Conservation (phyloP, 2,797 vertebrate species). For the Schizothorax lantsangensis region DNA sequence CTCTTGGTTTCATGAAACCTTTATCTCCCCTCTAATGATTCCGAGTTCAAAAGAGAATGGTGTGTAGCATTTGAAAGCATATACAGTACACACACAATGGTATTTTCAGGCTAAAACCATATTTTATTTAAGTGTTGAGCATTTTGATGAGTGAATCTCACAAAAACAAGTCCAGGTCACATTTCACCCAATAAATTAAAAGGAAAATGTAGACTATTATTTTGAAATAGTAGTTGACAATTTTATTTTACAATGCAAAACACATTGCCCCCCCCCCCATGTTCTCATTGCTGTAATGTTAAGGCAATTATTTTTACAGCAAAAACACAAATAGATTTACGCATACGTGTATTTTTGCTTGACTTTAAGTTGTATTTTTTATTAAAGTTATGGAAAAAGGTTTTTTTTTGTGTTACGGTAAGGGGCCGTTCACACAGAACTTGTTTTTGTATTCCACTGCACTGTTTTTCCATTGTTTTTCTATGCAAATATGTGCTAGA, state of each 20-base stretch:
- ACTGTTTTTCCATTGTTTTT: background rate
- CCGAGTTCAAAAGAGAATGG: background rate
- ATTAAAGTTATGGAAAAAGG: background rate
- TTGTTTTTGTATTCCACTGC: background rate
- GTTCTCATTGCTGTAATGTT: background rate
- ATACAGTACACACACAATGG: background rate
- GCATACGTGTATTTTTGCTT: background rate
- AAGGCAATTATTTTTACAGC: background rate
- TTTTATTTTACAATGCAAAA: background rate
- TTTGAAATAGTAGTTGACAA: background rate
- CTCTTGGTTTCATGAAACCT: conserved; percentile 48
- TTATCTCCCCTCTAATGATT: conserved; percentile 16
- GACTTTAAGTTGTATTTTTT: background rate
- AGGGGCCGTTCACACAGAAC: background rate
- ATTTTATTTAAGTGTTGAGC: background rate
- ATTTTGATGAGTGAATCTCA: background rate
- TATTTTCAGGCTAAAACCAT: background rate
- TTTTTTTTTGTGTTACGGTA: background rate
- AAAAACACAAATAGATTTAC: background rate
- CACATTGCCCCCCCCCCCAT: background rate
- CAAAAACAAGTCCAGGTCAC: background rate
- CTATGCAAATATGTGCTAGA: background rate
- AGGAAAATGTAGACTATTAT: background rate
- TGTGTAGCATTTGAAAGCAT: conserved; percentile 3
- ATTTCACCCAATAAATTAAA: background rate